Evolutionary conservation across 1,140 invertebrate genomes (phyloP).

Genomic region (Chymomyza costata): DNA sequence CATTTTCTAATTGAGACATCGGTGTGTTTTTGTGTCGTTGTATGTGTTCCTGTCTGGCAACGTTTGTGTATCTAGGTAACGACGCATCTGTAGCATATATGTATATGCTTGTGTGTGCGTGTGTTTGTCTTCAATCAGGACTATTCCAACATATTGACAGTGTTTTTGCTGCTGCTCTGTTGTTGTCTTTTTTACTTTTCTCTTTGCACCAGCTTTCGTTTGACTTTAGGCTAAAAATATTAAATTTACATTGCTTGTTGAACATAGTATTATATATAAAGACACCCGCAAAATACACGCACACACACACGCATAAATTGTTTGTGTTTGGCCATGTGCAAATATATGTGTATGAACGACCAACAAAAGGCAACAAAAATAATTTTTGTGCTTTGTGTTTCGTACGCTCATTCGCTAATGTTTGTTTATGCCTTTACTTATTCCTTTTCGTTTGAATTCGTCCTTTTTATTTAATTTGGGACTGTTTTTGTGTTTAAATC

Average conservation of each 20-base stretch:
- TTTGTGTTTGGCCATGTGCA: too few species aligned
- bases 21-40: constrained; percentile 38
- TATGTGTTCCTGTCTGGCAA: constrained; percentile 15
- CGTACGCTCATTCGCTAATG: constrained; percentile 25
- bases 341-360: constrained; percentile 15
- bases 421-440: constrained; percentile 42
- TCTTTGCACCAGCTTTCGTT: constrained; percentile 43
- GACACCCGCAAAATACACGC: constrained; percentile 24
- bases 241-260: constrained; percentile 51
- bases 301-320: constrained; percentile 20
- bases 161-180: constrained; percentile 12
- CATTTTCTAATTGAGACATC: constrained; percentile 65
- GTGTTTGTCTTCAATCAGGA: constrained; percentile 58
- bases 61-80: too few species aligned
- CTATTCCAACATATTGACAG: constrained; percentile 45
- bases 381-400: constrained; percentile 47
- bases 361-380: constrained; percentile 50
- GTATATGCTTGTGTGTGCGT: constrained; percentile 5
- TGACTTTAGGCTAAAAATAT: constrained; percentile 68
- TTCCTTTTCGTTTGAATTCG: too few species aligned
- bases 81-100: constrained; percentile 5
- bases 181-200: constrained; percentile 25
- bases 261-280: constrained; percentile 32
- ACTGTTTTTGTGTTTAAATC: constrained; percentile 43
- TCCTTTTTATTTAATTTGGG: constrained; percentile 66